phyloP scores from a whole-genome alignment of 37 sponge, comb jelly and placozoan genomes.

The Dysidea cf. avara region DNA sequence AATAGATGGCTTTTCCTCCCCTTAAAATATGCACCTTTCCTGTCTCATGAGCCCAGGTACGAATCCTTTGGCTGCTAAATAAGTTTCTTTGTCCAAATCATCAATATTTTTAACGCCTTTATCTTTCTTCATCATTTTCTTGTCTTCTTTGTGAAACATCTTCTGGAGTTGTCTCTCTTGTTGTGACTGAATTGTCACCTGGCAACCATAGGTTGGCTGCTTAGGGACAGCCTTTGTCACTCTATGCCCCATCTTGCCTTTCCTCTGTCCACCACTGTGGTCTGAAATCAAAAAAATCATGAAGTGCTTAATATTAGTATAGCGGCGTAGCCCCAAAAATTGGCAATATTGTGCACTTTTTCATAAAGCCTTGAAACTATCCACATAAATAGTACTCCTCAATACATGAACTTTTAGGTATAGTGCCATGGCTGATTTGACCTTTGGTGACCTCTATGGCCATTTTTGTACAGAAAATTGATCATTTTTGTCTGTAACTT shows the following conservation, averaged over 20 bases:
- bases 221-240: no score
- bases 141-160: slow-evolving; percentile 73
- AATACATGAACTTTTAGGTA: no score
- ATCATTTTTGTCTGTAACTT: no score
- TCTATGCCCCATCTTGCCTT: not conserved
- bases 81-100: slow-evolving; percentile 10
- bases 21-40: slow-evolving; percentile 40
- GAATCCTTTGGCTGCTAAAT: slow-evolving; percentile 28
- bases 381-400: no score
- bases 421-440: no score
- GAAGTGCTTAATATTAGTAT: no score
- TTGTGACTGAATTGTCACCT: slow-evolving; percentile 68
- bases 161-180: slow-evolving; percentile 79
- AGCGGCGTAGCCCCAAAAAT: no score
- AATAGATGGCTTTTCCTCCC: no score
- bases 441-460: no score
- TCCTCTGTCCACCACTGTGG: not conserved
- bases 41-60: slow-evolving; percentile 68
- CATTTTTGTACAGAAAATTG: no score
- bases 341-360: no score
- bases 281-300: not conserved
- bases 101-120: slow-evolving; percentile 7
- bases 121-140: slow-evolving; percentile 30
- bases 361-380: no score
- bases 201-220: slow-evolving; percentile 36